A percentile compares a stretch with the other conserved stretches of the same genome.
These are phyloP conservation scores for Drosophila carrolli DNA, from an alignment of 1,140 invertebrate species.

Conservation along the genomic window DNA sequence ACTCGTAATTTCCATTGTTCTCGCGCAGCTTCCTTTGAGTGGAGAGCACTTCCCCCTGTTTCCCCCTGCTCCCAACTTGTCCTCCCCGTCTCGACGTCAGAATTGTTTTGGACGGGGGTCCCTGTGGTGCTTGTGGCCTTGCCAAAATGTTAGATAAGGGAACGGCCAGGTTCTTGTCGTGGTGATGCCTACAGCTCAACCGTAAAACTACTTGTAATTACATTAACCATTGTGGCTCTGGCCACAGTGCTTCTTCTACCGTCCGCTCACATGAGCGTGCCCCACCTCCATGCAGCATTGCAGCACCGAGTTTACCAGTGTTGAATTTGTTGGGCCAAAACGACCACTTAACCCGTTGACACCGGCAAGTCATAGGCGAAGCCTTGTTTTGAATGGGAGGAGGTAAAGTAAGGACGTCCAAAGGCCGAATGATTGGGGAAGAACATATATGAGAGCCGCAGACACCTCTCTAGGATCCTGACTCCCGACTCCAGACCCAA, in stretches of 20 bases:
- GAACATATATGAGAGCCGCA: neutral
- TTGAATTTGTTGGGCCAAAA: slow-evolving; percentile 35
- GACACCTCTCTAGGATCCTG: slow-evolving; percentile 13
- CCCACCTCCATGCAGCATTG: neutral
- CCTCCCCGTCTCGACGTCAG: slow-evolving; percentile 5
- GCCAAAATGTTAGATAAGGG: slow-evolving; percentile 45
- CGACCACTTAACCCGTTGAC: slow-evolving; percentile 38
- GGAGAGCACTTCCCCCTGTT: too few species aligned
- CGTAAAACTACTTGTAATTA: slow-evolving; percentile 79
- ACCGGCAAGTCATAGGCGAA: neutral
- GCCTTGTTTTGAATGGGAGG: too few species aligned
- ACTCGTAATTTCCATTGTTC: slow-evolving; percentile 83
- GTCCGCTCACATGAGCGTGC: neutral
- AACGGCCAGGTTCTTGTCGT: slow-evolving; percentile 13
- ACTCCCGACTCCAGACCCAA: neutral
- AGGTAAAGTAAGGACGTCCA: too few species aligned
- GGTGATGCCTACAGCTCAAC: slow-evolving; percentile 32
- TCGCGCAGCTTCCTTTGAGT: slow-evolving; percentile 54
- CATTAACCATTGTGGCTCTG: slow-evolving; percentile 69
- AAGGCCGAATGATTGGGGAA: too few species aligned
- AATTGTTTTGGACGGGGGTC: neutral
- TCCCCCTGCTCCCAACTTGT: neutral
- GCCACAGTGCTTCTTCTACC: slow-evolving; percentile 18
- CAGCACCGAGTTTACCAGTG: slow-evolving; percentile 18
- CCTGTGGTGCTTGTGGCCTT: slow-evolving; percentile 12